Base-by-base conservation (phyloP, 2,797 vertebrate genomes). In the Molossus molossus region DNA sequence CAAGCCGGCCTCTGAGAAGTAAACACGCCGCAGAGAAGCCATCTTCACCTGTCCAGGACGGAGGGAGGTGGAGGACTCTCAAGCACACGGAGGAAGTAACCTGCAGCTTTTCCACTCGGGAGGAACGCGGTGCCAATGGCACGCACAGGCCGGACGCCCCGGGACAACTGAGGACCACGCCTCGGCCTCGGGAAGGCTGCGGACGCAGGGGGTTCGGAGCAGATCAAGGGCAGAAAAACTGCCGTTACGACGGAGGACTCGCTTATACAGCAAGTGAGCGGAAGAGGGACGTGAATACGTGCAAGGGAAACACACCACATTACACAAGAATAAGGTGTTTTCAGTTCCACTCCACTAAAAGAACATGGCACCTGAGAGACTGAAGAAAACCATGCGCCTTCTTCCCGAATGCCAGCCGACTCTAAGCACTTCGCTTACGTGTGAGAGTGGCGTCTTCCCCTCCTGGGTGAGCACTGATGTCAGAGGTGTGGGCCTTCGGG, bases 31-130 rank as follows among this genome's bases (percentile, higher is more conserved):
- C 62, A 65, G 25, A 91, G 94, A 93, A 79, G 14, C 62, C 72
- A 96, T 60, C 72, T 57, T 50, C 60, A 75, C 37, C 14, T 64
- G 10, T 87, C 70, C 94, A 93, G 81, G 17, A 60, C 57, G 2
- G 29, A 73, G 20, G 58, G 64, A 83, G 65, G 75, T 0, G n/a
- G 45, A 86, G n/a, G 80, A 69, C 29, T 72, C 79, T 94, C 87
- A 95, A 88, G 83, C 18, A 60, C 18, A 21, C 50, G 29, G 13
- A n/a, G 85, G 85, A 96, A 94, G 80, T 37, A 92, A 87, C 45
- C 64, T 60, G 37, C 75, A 50, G 73, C 57, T 57, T 73, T 9
- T 77, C 4, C 3, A 65, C 57, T 95, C 82, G 83, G 77, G 95
- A 96, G 91, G 67, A 90, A 80, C 37, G 65, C 83, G 17, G 82